Evolutionary conservation across 1,140 invertebrate species (phyloP), one percentile per base, ranked within the genome.

Genomic region (Nixonia krombeini): DNA sequence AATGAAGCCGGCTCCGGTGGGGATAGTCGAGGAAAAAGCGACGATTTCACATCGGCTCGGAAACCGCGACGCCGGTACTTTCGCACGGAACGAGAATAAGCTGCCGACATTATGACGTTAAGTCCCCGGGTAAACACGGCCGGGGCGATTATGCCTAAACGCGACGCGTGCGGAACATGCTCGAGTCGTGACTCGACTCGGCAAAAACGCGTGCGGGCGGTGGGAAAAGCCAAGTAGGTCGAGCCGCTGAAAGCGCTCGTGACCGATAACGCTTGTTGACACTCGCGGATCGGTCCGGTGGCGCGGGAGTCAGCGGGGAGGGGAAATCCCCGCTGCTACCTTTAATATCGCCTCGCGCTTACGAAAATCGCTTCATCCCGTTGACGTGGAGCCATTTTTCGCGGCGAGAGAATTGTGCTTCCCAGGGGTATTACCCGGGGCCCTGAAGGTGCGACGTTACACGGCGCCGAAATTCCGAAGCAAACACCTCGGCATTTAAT

Each of bases 401-500:
- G 41, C 61, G 51, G 59, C 45, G 49, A 52, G 52, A 53, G 65
- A 59, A 65, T 70, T 50, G 29, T 47, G 45, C 67, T 70, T 70
- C 61, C 51, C 50, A 25, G 28, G 40, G 67, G 51, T 56, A 57
- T 65, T 65, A 53, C 21, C n/a, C n/a, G 41, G 21, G 10, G 12
- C 47, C 52, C 46, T 58, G 55, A 51, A 57, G n/a, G n/a, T n/a
- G 57, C 33, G 10, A 16, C 37, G 50, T 35, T 38, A 44, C 25
- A 38, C 40, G 45, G 50, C 50, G 49, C 13, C 16, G 29, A 62
- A 70, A 65, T 70, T 65, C 61, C 61, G 38, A 58, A 65, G 61
- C 67, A 65, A 70, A 70, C 67, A 70, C 67, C 67, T 62, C 23
- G 61, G 67, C 44, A 65, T 70, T 65, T 70, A 70, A 70, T 70